These are phyloP conservation scores for Drosophila kanekoi DNA, from an alignment of 2,888 invertebrate genomes.

Conservation along the genomic window DNA sequence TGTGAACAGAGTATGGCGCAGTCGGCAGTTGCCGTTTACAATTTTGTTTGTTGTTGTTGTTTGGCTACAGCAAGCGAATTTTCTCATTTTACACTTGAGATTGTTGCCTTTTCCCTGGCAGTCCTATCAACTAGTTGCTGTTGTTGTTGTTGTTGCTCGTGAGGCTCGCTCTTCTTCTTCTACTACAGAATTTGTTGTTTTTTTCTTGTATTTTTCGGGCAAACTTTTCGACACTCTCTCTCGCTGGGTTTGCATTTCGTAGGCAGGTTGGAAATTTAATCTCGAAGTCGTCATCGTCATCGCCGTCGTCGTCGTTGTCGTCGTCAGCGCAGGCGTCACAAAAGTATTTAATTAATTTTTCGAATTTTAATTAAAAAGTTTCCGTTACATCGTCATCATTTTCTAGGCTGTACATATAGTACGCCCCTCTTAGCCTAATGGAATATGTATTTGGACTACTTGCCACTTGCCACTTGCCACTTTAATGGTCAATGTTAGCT, in stretches of 20 bases:
- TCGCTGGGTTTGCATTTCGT: slow-evolving; percentile 70
- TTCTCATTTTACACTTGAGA: slow-evolving; percentile 81
- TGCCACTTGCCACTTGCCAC: slow-evolving; percentile 47
- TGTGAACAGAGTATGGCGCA: not conserved
- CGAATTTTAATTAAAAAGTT: slow-evolving; percentile 81
- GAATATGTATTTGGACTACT: slow-evolving; percentile 33
- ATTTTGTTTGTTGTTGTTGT: slow-evolving; percentile 35
- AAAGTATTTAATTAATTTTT: slow-evolving; percentile 81
- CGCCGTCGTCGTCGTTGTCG: slow-evolving; percentile 29
- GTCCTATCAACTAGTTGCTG: slow-evolving; percentile 37
- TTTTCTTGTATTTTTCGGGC: slow-evolving; percentile 33
- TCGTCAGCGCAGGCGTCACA: slow-evolving; percentile 66
- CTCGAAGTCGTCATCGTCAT: slow-evolving; percentile 80
- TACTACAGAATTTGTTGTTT: slow-evolving; percentile 18
- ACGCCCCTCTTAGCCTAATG: not conserved
- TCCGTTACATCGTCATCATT: slow-evolving; percentile 69
- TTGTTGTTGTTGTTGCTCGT: slow-evolving; percentile 30
- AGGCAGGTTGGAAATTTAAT: slow-evolving; percentile 81
- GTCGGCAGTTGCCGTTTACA: not conserved
- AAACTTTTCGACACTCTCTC: slow-evolving; percentile 66
- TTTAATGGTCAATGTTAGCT: slow-evolving; percentile 72
- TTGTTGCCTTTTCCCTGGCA: slow-evolving; percentile 64
- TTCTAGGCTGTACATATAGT: slow-evolving; percentile 45
- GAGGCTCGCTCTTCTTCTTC: slow-evolving; percentile 18
- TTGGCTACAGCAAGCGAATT: slow-evolving; percentile 69